A percentile compares a stretch with the other conserved stretches of the same genome.
phyloP scores from a whole-genome alignment of 2,113 vertebrate species.

The Psammodynastes pulverulentus region DNA sequence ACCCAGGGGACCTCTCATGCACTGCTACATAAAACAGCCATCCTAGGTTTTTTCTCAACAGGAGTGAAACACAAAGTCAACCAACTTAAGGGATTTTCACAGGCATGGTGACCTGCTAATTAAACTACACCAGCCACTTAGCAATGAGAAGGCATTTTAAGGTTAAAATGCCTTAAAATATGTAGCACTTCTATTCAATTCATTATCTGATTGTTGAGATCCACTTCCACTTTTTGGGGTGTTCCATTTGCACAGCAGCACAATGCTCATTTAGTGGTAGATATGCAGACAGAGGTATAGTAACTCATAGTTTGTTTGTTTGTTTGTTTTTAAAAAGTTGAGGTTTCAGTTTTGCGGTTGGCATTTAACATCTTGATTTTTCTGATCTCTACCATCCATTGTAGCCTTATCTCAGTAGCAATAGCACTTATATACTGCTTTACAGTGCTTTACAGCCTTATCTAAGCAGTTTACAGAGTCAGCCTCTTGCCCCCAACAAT shows the following conservation, averaged over 20 bases:
- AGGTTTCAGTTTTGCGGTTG: background rate
- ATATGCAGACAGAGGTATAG: background rate
- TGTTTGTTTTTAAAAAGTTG: background rate
- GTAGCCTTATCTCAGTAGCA: background rate
- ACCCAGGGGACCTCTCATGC: background rate
- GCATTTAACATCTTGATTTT: background rate
- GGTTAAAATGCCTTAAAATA: background rate
- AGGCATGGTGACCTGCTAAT: background rate
- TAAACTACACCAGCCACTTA: background rate
- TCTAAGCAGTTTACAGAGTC: no score
- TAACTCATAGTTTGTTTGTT: background rate
- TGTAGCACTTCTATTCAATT: background rate
- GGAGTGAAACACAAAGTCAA: background rate
- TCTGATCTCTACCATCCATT: background rate
- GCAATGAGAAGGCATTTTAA: background rate
- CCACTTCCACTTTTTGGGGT: background rate
- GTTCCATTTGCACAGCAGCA: background rate
- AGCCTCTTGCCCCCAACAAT: no score
- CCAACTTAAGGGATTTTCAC: background rate
- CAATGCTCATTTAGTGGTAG: background rate
- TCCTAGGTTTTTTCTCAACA: background rate
- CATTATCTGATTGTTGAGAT: background rate
- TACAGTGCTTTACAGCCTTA: no score
- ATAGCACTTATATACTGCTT: no score
- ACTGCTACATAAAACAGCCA: background rate